Evolutionary conservation across 2,113 vertebrate genomes (phyloP), one percentile per base, ranked within the genome.

Genomic region (Sclerurus mexicanus): DNA sequence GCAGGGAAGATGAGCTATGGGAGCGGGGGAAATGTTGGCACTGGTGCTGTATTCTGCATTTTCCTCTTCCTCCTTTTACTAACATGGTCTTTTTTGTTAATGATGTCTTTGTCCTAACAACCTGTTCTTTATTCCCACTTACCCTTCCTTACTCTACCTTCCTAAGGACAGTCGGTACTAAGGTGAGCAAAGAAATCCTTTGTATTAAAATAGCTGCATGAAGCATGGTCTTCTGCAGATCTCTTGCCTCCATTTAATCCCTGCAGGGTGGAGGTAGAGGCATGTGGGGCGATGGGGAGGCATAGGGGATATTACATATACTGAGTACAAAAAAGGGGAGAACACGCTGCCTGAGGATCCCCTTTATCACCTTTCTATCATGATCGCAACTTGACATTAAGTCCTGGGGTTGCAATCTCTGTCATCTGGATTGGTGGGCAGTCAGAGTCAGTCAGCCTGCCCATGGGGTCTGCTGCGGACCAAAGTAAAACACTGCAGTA

Each of bases 161-260:
- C 98, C 98, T 98, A 98, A 97, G 99, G 99, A 99, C 98, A 99
- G 99, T 98, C 99, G 95, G 97, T 99, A 97, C 98, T 99, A 97
- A 99, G 99, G 99, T 99, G 98, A 99, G 99, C 98, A 74, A 91
- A 98, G 76, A 93, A 93, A 85, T 87, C 33, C 50, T 96, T 95
- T 92, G 27, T 80, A 87, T 95, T 44, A 89, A 93, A 92, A 87
- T 87, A 76, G 12, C 58, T 93, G 72, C 72, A 18, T 62, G 75
- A 96, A 62, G 66, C 79, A 80, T 20, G 55, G 33, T 81, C 25
- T 91, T 47, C 73, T 76, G 52, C 58, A 84, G 50, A 68, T 53
- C 33, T 93, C n/a, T 35, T 83, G 37, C 64, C 56, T 93, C 40
- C 62, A 56, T 69, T 62, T 72, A 84, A 50, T 19, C 16, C 9